Conservation (phyloP, 2,113 vertebrate genomes). For the Cephalophus harveyi region DNA sequence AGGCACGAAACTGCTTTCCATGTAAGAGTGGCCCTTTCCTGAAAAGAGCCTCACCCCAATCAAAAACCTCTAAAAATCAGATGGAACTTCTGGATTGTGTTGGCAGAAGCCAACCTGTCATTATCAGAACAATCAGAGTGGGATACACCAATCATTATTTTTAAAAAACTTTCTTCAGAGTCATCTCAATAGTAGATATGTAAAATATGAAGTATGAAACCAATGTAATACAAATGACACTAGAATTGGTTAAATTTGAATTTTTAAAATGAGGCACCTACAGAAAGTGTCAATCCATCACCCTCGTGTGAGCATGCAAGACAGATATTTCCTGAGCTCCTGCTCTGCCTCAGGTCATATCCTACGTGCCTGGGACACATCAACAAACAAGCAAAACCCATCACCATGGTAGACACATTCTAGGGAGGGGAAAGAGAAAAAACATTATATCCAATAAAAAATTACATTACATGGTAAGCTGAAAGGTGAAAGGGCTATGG, state of each 20-base stretch:
- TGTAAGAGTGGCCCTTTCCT: constrained; percentile 37
- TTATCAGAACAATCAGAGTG: constrained; percentile 36
- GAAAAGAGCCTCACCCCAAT: background rate
- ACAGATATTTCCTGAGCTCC: background rate
- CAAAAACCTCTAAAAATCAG: constrained; percentile 31
- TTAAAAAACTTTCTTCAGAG: background rate
- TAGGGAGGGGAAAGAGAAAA: background rate
- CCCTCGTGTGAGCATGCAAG: background rate
- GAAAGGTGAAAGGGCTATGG: background rate
- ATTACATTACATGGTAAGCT: background rate
- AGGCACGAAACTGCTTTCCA: constrained; percentile 48
- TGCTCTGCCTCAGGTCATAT: background rate
- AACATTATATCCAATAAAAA: background rate
- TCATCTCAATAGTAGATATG: background rate
- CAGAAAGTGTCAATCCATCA: background rate
- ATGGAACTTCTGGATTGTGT: constrained; percentile 37
- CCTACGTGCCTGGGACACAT: background rate
- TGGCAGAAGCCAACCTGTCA: constrained; percentile 41
- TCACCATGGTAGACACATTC: background rate
- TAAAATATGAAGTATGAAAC: constrained; percentile 3
- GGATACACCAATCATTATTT: background rate
- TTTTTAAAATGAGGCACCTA: background rate
- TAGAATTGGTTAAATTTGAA: background rate
- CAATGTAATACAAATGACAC: background rate
- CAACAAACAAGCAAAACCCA: background rate